Base-by-base conservation (phyloP, 2,888 invertebrate genomes). In the Dynastes grantii region DNA sequence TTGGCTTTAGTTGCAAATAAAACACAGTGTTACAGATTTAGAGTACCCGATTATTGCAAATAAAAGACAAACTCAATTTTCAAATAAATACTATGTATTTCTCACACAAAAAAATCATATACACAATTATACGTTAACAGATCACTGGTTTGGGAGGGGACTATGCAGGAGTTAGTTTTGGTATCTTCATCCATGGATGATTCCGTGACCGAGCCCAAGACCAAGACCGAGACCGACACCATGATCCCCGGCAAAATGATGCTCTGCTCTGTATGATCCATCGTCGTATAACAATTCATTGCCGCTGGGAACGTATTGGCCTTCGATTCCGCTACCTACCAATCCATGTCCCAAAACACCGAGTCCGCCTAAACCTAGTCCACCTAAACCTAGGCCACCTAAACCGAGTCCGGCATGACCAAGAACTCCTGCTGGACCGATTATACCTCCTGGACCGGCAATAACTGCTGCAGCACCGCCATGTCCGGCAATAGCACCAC, bases 261-360 rank as follows among this genome's bases (percentile, higher is more conserved):
- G 80, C 63, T 84, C 85, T 51, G 83, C 83, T 71, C 84, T 85
- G 81, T 86, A 86, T 49, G 85, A 84, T 6, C 86, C 86, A 80
- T 86, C 84, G 78, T 86, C 84, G 80, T 85, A 85, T 32, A 85
- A 81, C 67, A 82, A 80, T 79, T 85, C 86, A 32, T 81, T 84
- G 77, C 83, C 81, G 55, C 63, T 84, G 8, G 82, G 84, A 51
- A 83, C 81, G 75, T 81, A 84, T 78, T 84, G 84, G 55, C 84
- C 84, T 81, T 84, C 84, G 64, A 78, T 77, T 32, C 84, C 83
- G 16, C 81, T 81, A 13, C 84, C 84, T 29, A 80, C 75, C 22
- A 78, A n/a, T 76, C 81, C 80, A 76, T 65, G 55, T 55, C 70
- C 79, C 79, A 76, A 40, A 22, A 63, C 37, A 11, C 75, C 75